Evolutionary conservation across 2,888 invertebrate species (phyloP).

Genomic region (Xestia ashworthii): DNA sequence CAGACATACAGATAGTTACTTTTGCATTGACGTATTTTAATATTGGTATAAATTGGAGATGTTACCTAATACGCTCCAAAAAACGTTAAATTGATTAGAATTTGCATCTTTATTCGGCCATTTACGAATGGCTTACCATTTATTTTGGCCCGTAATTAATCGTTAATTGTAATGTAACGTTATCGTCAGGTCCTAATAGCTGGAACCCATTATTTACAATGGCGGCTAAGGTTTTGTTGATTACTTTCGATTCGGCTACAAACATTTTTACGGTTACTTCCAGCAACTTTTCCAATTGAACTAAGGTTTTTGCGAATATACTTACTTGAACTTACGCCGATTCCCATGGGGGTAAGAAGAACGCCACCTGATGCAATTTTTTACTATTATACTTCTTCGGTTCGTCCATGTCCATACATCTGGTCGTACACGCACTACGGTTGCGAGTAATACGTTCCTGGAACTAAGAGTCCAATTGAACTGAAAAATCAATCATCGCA

Average conservation of each 20-base stretch:
- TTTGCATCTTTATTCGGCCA: conserved; percentile 23
- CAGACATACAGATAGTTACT: neutral
- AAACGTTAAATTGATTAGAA: conserved; percentile 20
- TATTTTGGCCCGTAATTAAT: conserved; percentile 28
- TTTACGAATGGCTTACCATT: conserved; percentile 41
- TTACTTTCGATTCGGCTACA: conserved; percentile 12
- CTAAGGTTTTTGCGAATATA: neutral
- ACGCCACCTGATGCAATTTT: neutral
- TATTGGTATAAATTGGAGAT: neutral
- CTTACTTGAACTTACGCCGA: neutral
- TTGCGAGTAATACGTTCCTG: neutral
- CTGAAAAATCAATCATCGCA: conserved; percentile 43
- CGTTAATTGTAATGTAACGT: conserved; percentile 13
- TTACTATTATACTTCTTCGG: neutral
- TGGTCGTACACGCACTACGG: neutral
- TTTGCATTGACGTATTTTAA: neutral
- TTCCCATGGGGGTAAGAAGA: neutral
- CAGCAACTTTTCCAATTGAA: conserved; percentile 5
- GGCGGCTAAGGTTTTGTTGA: conserved; percentile 28
- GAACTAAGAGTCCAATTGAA: too few relatives aligned
- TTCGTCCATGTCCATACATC: neutral
- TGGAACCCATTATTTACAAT: conserved; percentile 36
- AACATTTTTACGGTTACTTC: neutral
- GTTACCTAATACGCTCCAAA: conserved; percentile 10
- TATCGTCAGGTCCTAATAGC: conserved; percentile 33